These are phyloP conservation scores for Zaprionus camerounensis DNA, from an alignment of 1,140 invertebrate species.

Conservation along the genomic window DNA sequence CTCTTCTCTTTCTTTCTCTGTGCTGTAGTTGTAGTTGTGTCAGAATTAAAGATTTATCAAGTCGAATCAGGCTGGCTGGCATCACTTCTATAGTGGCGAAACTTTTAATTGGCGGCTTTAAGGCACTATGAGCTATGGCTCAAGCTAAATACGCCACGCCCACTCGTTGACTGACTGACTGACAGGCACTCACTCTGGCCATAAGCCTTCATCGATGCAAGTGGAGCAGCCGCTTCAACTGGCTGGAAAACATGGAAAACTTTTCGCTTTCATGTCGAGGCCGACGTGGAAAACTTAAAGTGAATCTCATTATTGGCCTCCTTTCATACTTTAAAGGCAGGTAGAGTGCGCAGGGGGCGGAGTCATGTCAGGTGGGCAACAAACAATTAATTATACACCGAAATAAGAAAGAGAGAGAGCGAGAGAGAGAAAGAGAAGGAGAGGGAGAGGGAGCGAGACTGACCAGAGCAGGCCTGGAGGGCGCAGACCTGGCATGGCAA, in stretches of 20 bases:
- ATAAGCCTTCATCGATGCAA: conserved; percentile 76
- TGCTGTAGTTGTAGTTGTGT: conserved; percentile 11
- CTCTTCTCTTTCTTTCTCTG: neutral
- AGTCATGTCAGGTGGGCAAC: conserved; percentile 60
- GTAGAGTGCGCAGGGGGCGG: neutral
- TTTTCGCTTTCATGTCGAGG: conserved; percentile 70
- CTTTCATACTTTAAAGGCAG: conserved; percentile 39
- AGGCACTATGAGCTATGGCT: conserved; percentile 57
- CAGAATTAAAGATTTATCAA: conserved; percentile 72
- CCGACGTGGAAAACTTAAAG: conserved; percentile 62
- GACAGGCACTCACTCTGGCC: conserved; percentile 1
- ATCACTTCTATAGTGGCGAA: conserved; percentile 34
- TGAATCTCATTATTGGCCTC: conserved; percentile 64
- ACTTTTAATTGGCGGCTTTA: conserved; percentile 81
- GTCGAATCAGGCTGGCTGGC: conserved; percentile 19
- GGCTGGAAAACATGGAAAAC: conserved; percentile 45
- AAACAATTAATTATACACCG: conserved; percentile 78
- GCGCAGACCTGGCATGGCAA: conserved; percentile 40
- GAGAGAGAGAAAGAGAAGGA: too few relatives aligned
- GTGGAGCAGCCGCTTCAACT: conserved; percentile 52
- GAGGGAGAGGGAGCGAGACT: neutral
- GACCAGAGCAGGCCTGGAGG: neutral
- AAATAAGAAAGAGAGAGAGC: conserved; percentile 39
- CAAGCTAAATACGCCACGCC: conserved; percentile 24
- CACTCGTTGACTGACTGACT: neutral